Conservation (phyloP, 2,113 vertebrate genomes). For the Nothobranchius kuhntae region DNA sequence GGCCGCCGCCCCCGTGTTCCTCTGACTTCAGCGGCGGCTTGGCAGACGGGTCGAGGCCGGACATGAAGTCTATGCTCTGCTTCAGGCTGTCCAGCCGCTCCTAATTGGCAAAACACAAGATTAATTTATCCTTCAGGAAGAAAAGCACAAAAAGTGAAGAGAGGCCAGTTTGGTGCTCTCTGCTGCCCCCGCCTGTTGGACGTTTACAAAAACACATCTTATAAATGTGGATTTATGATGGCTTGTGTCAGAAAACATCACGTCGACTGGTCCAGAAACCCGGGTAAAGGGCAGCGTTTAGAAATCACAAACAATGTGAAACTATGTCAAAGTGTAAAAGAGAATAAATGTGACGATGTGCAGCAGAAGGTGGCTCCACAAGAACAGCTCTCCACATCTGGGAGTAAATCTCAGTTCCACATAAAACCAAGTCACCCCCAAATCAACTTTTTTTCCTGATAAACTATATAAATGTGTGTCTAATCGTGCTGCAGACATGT, state of each 20-base stretch:
- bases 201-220: background rate
- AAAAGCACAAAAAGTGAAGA: background rate
- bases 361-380: too few relatives aligned
- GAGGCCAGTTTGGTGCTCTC: background rate
- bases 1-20: slow-evolving; percentile 60
- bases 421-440: too few relatives aligned
- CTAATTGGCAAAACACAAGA: slow-evolving; percentile 67
- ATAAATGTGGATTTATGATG: too few relatives aligned
- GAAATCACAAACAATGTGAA: background rate
- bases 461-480: too few relatives aligned
- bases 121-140: background rate
- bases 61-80: slow-evolving; percentile 97
- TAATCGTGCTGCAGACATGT: too few relatives aligned
- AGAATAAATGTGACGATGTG: background rate
- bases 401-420: too few relatives aligned
- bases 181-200: slow-evolving; percentile 64
- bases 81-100: slow-evolving; percentile 94
- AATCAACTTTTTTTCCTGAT: too few relatives aligned
- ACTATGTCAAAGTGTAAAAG: background rate
- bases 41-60: slow-evolving; percentile 85
- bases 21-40: slow-evolving; percentile 79
- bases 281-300: background rate
- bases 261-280: background rate
- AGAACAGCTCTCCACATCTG: too few relatives aligned
- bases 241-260: too few relatives aligned